These are phyloP conservation scores for Calonectris borealis DNA, from an alignment of 2,113 vertebrate species.

Conservation along the genomic window DNA sequence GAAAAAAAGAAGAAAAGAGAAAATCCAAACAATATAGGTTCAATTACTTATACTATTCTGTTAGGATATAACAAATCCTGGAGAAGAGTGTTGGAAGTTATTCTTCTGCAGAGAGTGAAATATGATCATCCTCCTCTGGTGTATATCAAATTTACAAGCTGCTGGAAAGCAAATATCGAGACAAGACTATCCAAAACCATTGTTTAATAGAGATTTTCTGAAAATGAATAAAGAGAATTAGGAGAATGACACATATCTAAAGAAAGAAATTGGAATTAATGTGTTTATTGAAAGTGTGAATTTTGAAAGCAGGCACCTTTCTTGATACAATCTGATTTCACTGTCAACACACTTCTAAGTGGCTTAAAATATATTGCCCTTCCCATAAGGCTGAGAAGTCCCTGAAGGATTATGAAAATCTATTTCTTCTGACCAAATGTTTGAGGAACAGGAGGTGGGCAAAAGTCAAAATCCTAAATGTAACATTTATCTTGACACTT, in stretches of 20 bases:
- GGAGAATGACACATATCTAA: background rate
- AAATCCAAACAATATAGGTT: background rate
- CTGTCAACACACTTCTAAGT: background rate
- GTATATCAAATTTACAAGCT: background rate
- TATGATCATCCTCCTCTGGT: background rate
- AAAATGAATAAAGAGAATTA: slow-evolving; percentile 5
- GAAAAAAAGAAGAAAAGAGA: background rate
- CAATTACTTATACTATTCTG: background rate
- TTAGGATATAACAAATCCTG: background rate
- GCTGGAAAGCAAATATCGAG: fast-evolving
- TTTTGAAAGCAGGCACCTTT: background rate
- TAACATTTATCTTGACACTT: slow-evolving; percentile 6
- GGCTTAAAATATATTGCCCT: slow-evolving; percentile 30
- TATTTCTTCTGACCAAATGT: slow-evolving; percentile 34
- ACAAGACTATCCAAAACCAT: background rate
- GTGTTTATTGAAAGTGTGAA: background rate
- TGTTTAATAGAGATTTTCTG: background rate
- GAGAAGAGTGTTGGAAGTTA: background rate
- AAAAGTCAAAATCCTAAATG: slow-evolving; percentile 10
- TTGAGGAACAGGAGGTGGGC: background rate
- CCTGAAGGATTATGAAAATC: background rate
- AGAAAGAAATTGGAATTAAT: background rate
- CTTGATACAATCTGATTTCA: slow-evolving; percentile 2
- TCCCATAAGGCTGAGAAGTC: slow-evolving; percentile 5
- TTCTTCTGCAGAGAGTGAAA: background rate